Base-by-base conservation (phyloP, 2,113 vertebrate genomes). In the Oxygymnocypris stewartii region DNA sequence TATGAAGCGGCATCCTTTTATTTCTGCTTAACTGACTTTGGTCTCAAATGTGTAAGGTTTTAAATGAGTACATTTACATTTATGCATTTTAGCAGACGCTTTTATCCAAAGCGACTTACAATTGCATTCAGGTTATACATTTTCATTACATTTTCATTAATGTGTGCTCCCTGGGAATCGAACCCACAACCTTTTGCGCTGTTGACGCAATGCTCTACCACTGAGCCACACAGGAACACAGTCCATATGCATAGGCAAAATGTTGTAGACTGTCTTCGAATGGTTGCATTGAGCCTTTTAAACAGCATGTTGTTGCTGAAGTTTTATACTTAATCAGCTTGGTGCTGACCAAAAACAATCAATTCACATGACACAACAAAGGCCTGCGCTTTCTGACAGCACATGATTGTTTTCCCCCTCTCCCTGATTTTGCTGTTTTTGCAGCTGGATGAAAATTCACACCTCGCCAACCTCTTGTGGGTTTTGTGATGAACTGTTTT, bases 401-500 rank as follows among this genome's bases (percentile, higher is more conserved):
- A n/a, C 23, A n/a, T 71, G 81, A 84, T 74, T 77, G 44, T 73
- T 59, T 57, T 28, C 47, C 14, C 49, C 25, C 14, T 40, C 23
- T 1, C 23, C 59, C 3, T 59, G 79, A 86, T 37, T 65, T 35
- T 44, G 71, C 3, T 51, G 85, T 88, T 79, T 79, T 37, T 83
- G 84, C 84, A 31, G 78, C 28, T 47, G 49, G 83, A 88, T 79
- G 79, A 84, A 85, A 82, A 82, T 80, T 14, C 71, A 65, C 75
- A 76, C 76, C 82, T 86, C 40, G 28, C 63, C 65, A 28, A 65
- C 28, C 51, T 85, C 80, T 84, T 42, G 28, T 13, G 25, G 47
- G 78, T 54, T 89, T 79, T 85, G 80, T 83, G 82, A 82, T 40
- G 83, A 85, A 63, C 84, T 79, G 88, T 84, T 76, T 69, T 85